These are phyloP conservation scores for Scaptomyza cyrtandrae DNA, from an alignment of 2,888 invertebrate genomes.

Conservation along the genomic window DNA sequence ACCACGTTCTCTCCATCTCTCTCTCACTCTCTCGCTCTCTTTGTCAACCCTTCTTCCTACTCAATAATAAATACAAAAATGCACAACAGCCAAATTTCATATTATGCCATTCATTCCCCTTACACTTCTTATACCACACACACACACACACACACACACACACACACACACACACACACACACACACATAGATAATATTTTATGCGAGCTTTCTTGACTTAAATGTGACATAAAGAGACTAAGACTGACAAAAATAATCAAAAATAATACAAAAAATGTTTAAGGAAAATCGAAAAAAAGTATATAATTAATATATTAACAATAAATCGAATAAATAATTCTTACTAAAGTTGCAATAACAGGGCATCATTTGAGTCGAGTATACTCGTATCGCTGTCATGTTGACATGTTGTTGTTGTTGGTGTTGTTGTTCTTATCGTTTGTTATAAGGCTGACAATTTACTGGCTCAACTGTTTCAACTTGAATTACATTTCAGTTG, in stretches of 20 bases:
- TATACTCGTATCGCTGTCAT: not conserved
- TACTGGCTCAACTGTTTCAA: constrained; percentile 70
- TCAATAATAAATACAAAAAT: constrained; percentile 18
- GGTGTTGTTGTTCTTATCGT: constrained; percentile 34
- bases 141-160: not conserved
- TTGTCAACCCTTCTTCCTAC: not conserved
- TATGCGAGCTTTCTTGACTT: no score
- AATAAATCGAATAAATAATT: not conserved
- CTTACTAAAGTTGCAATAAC: no score
- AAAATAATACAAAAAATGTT: no score
- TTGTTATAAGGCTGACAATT: constrained; percentile 58
- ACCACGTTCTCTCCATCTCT: not conserved
- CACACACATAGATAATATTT: not conserved
- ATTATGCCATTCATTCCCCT: constrained; percentile 1
- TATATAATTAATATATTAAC: no score
- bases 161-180: not conserved
- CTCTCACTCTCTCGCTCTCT: not conserved
- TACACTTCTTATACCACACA: constrained; percentile 4
- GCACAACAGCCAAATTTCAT: constrained; percentile 48
- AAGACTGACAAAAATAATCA: not conserved
- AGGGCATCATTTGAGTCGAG: not conserved
- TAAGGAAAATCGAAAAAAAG: no score
- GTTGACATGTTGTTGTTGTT: constrained; percentile 19
- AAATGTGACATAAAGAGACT: no score
- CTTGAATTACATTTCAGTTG: constrained; percentile 64